These are phyloP conservation scores for Idaea straminata DNA, from an alignment of 2,888 invertebrate species.

Conservation along the genomic window DNA sequence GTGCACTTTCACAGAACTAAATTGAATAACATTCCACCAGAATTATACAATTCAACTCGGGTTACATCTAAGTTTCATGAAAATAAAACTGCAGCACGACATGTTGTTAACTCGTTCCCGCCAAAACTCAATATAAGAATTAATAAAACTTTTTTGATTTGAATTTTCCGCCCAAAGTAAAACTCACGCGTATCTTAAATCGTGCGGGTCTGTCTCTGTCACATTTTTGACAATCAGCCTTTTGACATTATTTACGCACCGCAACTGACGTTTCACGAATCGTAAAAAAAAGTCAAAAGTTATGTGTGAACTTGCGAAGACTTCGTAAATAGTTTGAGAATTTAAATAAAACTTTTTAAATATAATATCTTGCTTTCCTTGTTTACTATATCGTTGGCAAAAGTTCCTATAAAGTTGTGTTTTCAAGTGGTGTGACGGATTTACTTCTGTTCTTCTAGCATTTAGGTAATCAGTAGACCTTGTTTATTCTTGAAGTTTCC, in stretches of 20 bases:
- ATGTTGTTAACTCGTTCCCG: too few species aligned
- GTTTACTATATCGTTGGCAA: not conserved
- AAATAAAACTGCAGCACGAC: too few species aligned
- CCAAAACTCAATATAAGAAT: too few species aligned
- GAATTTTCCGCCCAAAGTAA: too few species aligned
- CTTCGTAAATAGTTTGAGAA: not conserved
- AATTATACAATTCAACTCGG: too few species aligned
- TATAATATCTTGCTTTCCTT: not conserved
- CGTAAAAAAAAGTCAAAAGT: not conserved
- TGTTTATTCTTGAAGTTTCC: slow-evolving; percentile 62
- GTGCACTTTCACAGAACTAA: too few species aligned
- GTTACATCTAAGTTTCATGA: too few species aligned
- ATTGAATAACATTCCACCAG: too few species aligned
- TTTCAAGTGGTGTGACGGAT: not conserved
- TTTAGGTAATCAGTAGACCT: slow-evolving; percentile 22
- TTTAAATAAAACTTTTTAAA: not conserved
- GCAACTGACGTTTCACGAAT: not conserved
- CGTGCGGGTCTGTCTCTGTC: not conserved
- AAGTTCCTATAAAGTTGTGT: not conserved
- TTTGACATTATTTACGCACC: not conserved
- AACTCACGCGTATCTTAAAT: too few species aligned
- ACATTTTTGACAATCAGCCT: not conserved
- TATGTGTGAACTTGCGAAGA: not conserved
- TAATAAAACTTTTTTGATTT: too few species aligned
- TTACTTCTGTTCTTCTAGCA: slow-evolving; percentile 8